These are phyloP conservation scores for Drosophila tripunctata DNA, from an alignment of 2,888 invertebrate species.

Conservation along the genomic window DNA sequence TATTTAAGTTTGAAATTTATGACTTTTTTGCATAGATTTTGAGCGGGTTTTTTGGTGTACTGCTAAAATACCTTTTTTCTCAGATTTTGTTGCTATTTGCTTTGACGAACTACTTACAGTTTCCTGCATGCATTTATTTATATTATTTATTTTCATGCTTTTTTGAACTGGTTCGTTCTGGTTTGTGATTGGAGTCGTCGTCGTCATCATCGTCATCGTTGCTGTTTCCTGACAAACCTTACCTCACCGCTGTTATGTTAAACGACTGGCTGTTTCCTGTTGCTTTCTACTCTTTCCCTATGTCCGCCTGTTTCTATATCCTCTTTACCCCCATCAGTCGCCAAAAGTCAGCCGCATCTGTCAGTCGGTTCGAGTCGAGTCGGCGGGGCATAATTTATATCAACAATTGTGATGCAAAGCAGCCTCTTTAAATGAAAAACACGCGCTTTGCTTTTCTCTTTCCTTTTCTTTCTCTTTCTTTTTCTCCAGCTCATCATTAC, in stretches of 20 bases:
- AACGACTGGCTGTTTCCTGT: constrained; percentile 16
- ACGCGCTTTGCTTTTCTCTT: constrained; percentile 38
- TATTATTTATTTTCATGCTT: background rate
- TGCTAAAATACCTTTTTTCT: background rate
- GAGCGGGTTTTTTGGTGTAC: background rate
- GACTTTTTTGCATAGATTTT: too few species aligned
- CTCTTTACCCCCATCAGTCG: constrained; percentile 10
- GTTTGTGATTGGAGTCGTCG: constrained; percentile 1
- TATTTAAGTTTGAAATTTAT: too few species aligned
- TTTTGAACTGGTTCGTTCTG: constrained; percentile 11
- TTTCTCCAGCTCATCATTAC: background rate
- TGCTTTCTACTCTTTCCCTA: background rate
- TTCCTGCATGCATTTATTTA: background rate
- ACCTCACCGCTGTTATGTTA: constrained; percentile 3
- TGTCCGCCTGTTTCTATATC: background rate
- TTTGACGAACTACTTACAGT: background rate
- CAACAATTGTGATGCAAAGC: constrained; percentile 68
- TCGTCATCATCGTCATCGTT: too few species aligned
- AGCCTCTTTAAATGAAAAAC: constrained; percentile 69
- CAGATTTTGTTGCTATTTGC: background rate
- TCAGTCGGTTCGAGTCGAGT: constrained; percentile 36
- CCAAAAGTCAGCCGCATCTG: constrained; percentile 39
- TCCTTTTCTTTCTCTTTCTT: background rate
- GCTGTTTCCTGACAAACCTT: background rate
- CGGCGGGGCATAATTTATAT: constrained; percentile 58